Evolutionary conservation across 2,113 vertebrate species (phyloP), one percentile per base, ranked within the genome.

Genomic region (Tachysurus vachellii): DNA sequence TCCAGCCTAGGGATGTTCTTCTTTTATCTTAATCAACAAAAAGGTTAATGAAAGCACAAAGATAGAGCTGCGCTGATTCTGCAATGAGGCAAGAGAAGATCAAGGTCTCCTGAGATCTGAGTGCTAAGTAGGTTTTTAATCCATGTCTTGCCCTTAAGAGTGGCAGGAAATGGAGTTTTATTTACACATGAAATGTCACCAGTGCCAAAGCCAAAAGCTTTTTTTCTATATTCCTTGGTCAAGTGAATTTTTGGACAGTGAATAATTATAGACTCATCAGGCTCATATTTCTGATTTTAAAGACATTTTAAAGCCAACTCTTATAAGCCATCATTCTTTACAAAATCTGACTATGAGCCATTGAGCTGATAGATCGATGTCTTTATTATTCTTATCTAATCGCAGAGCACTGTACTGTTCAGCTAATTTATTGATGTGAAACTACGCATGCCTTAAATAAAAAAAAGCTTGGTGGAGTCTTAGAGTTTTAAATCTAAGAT

Each of bases 31-130:
- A 94, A 94, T 94, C 92, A 94, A 92, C 92, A 93, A 90, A 88
- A 97, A 96, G 95, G 95, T 97, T 97, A 97, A 97, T 96, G 94
- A 96, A 95, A 90, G 92, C 93, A 93, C 62, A 71, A 89, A 73
- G 84, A 86, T 89, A 89, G 93, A 84, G 53, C 92, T 91, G 59
- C 21, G 47, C 86, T 71, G 47, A 50, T 75, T 85, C 47, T 84
- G 47, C 9, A 47, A 14, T 23, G 66, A 47, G 28, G 42, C 54
- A 53, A 59, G n/a, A 59, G 50, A 68, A 75, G 42, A 84, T 47
- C 42, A 85, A 90, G 93, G 91, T 75, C 94, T 93, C 92, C 83
- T 85, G 85, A 84, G 79, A 91, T 93, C 89, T 91, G 90, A 89
- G 90, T 88, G 50, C 89, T 92, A 89, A 91, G 87, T 54, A 73